Conservation (phyloP, 2,888 invertebrate genomes). For the Drosophila mercatorum region DNA sequence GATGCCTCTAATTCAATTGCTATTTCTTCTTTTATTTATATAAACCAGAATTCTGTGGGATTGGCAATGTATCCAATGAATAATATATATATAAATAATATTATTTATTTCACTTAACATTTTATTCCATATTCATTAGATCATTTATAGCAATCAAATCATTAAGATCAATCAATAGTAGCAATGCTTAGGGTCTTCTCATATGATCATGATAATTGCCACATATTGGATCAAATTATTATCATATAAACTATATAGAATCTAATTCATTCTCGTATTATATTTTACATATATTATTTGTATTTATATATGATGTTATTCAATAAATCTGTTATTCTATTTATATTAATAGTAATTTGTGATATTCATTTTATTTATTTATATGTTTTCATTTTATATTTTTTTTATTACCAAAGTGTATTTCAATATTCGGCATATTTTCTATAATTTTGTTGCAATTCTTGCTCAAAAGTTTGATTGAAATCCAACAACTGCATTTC, state of each 20-base stretch:
- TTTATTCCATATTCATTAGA: constrained; percentile 3
- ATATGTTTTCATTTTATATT: neutral
- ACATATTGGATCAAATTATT: too few relatives aligned
- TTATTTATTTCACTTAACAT: neutral
- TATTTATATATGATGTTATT: neutral
- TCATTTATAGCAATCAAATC: neutral
- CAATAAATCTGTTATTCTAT: neutral
- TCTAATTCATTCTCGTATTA: neutral
- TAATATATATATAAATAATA: neutral
- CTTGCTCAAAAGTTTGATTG: constrained; percentile 41
- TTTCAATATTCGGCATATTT: constrained; percentile 8
- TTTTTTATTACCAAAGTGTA: constrained; percentile 1
- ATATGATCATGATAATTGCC: neutral
- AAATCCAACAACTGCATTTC: constrained; percentile 61
- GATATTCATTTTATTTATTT: neutral
- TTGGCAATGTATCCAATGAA: neutral
- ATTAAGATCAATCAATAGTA: neutral
- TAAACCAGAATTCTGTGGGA: neutral
- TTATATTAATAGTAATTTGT: too few relatives aligned
- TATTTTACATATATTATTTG: too few relatives aligned
- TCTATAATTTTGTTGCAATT: constrained; percentile 7
- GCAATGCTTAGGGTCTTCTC: too few relatives aligned
- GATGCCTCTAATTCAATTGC: neutral
- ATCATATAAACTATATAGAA: too few relatives aligned
- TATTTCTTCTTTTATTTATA: neutral